Base-by-base conservation (phyloP, 2,797 vertebrate genomes). In the Paedocypris micromegethes region DNA sequence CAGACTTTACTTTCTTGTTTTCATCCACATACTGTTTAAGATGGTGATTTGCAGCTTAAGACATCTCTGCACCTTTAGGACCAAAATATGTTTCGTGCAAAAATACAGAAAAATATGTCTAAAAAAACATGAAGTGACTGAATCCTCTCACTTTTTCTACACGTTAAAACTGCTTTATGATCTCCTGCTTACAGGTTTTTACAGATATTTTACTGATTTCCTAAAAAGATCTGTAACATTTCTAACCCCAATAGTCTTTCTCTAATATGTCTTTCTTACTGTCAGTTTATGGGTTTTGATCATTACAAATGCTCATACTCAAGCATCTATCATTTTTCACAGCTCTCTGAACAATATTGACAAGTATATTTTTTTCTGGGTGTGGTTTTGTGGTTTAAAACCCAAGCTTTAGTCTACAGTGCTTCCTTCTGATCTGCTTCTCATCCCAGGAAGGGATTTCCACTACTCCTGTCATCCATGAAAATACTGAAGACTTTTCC, bases 371-470 rank as follows among this genome's bases (percentile, higher is more conserved):
- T 5, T 67, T 74, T 64, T 78, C 72, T 9, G 44, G 51, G 37
- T 59, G 58, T 78, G 75, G 68, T 69, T 55, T 58, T 46, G 74
- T 79, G 82, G 80, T 81, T 83, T 79, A 82, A 87, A 85, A 83
- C 83, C 77, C 70, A 58, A 52, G 84, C 82, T 85, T 86, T 83
- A 80, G 82, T 74, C 78, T 77, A 70, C 73, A 78, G 70, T 72
- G 75, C 68, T 79, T 72, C 55, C 78, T 79, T 76, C 80, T 83
- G 81, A 82, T 84, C 83, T 83, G 75, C 78, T 68, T 74, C 80
- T 88, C 83, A 87, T 87, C 83, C 82, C 38, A 54, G 61, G 57
- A 69, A 50, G 62, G 66, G 62, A 70, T 74, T 74, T 74, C 56
- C 50, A 49, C 41, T 39, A n/a, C 50, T 51, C 61, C 48, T 51